Evolutionary conservation across 2,797 vertebrate species (phyloP), one percentile per base, ranked within the genome.

Genomic region (Myotis planiceps): DNA sequence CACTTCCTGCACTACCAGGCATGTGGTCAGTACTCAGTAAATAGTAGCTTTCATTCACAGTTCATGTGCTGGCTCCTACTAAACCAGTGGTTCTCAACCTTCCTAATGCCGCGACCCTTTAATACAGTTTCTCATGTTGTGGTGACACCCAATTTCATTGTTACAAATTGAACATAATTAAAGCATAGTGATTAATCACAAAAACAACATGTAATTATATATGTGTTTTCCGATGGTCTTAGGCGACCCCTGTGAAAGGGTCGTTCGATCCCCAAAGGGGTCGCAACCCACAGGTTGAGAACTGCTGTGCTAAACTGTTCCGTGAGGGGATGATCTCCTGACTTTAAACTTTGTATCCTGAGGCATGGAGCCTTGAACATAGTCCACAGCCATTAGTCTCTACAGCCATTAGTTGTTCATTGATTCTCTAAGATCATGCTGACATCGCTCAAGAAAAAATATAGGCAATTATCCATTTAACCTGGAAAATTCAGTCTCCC

Each of bases 391-490:
- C 58, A 27, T 58, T 58, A 72, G 39, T 42, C 39, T 39, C 39
- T 39, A 80, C 25, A 89, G 71, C 51, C 58, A 58, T 92, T 91
- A 94, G 80, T 42, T 65, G 27, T 91, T 93, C 83, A 83, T 84
- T 92, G 79, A 95, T 87, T 45, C 39, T 85, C 69, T 88, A 80
- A 60, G 92, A 96, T 80, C 80, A 60, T 74, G 53, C 65, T 72
- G 60, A 89, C 71, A 74, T 68, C 75, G 83, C 47, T 90, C 91
- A 75, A 65, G 66, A 75, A 63, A 60, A 92, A 80, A 87, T 96
- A 88, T 37, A 42, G 84, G 19, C 60, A 81, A 89, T 95, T 95
- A 95, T 72, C 53, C 83, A 87, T 39, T 95, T 96, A 94, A 84
- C 42, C 47, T 87, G 60, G 65, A 83, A 92, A 91, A 88, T 72